Base-by-base conservation (phyloP, 2,888 invertebrate genomes). In the Erynnis tages region DNA sequence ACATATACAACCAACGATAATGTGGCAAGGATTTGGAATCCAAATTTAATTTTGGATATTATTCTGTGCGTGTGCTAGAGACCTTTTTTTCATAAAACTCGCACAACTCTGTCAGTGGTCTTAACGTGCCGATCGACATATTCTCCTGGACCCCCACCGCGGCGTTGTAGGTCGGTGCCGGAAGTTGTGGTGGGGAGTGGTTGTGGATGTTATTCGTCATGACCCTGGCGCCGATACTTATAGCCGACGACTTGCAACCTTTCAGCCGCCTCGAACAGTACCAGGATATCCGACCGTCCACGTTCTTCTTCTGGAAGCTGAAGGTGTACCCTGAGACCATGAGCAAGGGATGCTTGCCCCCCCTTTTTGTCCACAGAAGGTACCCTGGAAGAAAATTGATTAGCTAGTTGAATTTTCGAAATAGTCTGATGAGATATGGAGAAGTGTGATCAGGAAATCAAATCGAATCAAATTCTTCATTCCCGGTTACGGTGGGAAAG, bases 261-360 rank as follows among this genome's bases (percentile, higher is more conserved):
- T 81, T 85, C 37, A 87, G 64, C 50, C 87, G 75, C 56, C 84
- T 65, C 0, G 89, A 89, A 56, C 89, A 89, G 62, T 88, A 88
- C 89, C 89, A 90, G 16, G 83, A 82, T 55, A 85, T 66, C 34
- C 85, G 70, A 1, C 87, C 88, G 56, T 86, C 77, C 5, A 81
- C 88, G 56, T 88, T 87, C 54, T 73, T 72, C 60, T 88, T 87
- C 65, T 89, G 88, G 54, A 78, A 87, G 56, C 86, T 88, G 69
- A 82, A 89, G 0, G 87, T 87, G 63, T 79, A 88, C 2, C 82
- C 83, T 4, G 65, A 58, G 14, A 85, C 69, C 5, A 85, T 71
- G 0, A 89, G 77, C 0, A 87, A 69, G 0, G 88, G 88, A 58
- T 89, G 88, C 47, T 82, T 88, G 0, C 83, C 86, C 0, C 84